These are phyloP conservation scores for Dendroctonus ponderosae DNA, from an alignment of 1,140 invertebrate species.

Conservation along the genomic window DNA sequence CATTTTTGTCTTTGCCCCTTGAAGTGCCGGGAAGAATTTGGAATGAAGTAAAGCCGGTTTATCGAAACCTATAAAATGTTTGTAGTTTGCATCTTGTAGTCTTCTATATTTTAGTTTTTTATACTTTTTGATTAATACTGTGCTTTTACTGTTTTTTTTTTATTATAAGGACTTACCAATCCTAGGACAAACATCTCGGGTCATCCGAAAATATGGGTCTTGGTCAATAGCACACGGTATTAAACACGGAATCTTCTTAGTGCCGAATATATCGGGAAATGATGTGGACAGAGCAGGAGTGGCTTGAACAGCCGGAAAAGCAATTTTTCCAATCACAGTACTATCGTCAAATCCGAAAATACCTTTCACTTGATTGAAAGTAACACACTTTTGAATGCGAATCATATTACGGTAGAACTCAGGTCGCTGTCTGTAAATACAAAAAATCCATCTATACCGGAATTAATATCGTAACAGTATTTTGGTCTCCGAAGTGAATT, in stretches of 20 bases:
- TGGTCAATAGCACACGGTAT: conserved; percentile 99
- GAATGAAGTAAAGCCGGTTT: conserved; percentile 97
- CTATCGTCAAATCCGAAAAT: conserved; percentile 98
- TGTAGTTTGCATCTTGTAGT: neutral
- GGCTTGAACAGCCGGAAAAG: conserved; percentile 95
- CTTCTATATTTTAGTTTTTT: neutral
- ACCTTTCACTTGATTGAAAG: conserved; percentile 92
- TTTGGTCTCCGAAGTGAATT: too few species aligned
- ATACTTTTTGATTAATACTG: neutral
- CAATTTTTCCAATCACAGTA: conserved; percentile 94
- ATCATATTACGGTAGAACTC: conserved; percentile 92
- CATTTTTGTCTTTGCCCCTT: conserved; percentile 98
- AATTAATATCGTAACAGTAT: too few species aligned
- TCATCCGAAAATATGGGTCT: conserved; percentile 99
- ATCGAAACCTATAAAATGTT: conserved; percentile 61
- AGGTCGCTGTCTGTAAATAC: conserved; percentile 68
- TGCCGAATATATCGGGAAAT: conserved; percentile 94
- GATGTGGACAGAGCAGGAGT: conserved; percentile 90
- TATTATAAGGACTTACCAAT: conserved; percentile 55
- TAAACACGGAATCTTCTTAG: conserved; percentile 83
- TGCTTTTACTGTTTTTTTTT: too few species aligned
- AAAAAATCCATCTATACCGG: too few species aligned
- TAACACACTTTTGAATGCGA: conserved; percentile 88
- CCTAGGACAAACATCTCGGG: conserved; percentile 90
- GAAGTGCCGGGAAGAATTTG: conserved; percentile 92